Evolutionary conservation across 2,797 vertebrate genomes (phyloP), one percentile per base, ranked within the genome.

Genomic region (Brotula barbata): DNA sequence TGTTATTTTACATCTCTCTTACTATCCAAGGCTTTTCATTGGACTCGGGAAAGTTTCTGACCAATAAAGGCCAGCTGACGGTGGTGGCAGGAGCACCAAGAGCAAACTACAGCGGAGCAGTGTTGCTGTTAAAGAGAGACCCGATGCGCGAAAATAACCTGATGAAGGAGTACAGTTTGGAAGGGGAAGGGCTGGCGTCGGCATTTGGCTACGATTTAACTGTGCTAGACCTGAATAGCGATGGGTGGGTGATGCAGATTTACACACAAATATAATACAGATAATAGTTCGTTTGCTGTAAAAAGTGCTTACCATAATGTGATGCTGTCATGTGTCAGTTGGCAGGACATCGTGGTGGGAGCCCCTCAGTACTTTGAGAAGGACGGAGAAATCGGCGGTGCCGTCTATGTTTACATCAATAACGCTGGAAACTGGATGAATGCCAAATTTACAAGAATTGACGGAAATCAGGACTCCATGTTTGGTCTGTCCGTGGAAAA

Each of bases 191-290:
- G 4, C 89, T 99, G 61, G 95, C 95, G 3, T 99, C 97, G 6
- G 98, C 97, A 0, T 99, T 98, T 1, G 97, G 97, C 77, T 99
- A 98, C 9, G 97, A 98, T 19, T 89, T 99, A 68, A 78, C 97
- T 2, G 94, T 98, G 52, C 89, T 95, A 63, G 97, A 99, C 82
- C 92, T 98, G 70, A 98, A 98, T 44, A 80, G 40, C 33, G 97
- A 99, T 10, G 91, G 94, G 96, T 98, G 88, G 78, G 93, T 55
- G 20, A 39, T 1, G 14, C 12, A 10, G 21, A 2, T 3, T 10
- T 15, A 20, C 12, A 13, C 5, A 13, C 16, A n/a, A n/a, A n/a
- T n/a, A n/a, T n/a, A n/a, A n/a, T n/a, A n/a, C n/a, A n/a, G n/a
- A n/a, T n/a, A n/a, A n/a, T n/a, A n/a, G n/a, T n/a, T 33, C 31